Conservation (phyloP, 92 coral and sea anemone genomes). For the Porites lobata region DNA sequence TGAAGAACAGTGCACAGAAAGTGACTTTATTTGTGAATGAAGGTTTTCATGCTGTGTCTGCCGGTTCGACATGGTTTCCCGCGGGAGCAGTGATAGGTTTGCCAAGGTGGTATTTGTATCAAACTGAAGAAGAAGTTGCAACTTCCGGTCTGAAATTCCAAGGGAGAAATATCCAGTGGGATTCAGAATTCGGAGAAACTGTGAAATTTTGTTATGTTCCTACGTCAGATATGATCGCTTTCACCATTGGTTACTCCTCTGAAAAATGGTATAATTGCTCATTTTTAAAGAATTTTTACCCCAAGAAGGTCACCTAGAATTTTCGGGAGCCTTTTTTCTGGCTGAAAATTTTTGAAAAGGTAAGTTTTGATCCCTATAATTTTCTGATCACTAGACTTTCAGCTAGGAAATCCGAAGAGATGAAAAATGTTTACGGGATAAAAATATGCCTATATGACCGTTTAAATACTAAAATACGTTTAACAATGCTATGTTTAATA, state of each 20-base stretch:
- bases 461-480: too few species aligned
- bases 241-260: conserved; percentile 73
- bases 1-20: conserved; percentile 51
- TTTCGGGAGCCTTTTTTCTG: too few species aligned
- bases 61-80: conserved; percentile 80
- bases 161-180: conserved; percentile 73
- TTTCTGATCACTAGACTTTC: too few species aligned
- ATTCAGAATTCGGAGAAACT: conserved; percentile 79
- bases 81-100: conserved; percentile 84
- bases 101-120: conserved; percentile 81
- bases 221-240: conserved; percentile 77
- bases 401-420: too few species aligned
- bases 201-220: conserved; percentile 71
- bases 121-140: conserved; percentile 69
- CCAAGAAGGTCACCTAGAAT: too few species aligned
- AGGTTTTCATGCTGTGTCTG: conserved; percentile 79
- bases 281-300: too few species aligned
- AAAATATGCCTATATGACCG: too few species aligned
- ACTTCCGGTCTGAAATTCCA: conserved; percentile 81
- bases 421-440: too few species aligned
- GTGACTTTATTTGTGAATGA: conserved; percentile 74
- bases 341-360: too few species aligned
- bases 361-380: too few species aligned
- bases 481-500: too few species aligned
- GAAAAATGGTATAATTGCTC: too few species aligned